These are phyloP conservation scores for Gastracanthus pulcherrimus DNA, from an alignment of 2,888 invertebrate genomes.

Conservation along the genomic window DNA sequence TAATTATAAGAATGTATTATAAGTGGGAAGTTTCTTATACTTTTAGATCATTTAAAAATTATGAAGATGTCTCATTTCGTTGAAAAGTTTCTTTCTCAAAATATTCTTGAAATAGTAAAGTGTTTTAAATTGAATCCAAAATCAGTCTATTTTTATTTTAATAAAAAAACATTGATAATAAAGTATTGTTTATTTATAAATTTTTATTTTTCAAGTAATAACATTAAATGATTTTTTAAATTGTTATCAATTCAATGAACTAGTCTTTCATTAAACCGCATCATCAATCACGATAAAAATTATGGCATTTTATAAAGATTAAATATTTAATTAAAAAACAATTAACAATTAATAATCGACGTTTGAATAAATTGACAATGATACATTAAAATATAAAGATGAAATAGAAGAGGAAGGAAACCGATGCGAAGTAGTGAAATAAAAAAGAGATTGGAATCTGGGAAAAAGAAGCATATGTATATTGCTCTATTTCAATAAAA, in stretches of 20 bases:
- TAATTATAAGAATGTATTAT: too few relatives aligned
- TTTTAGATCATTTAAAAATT: too few relatives aligned
- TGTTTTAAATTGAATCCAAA: neutral
- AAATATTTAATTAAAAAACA: neutral
- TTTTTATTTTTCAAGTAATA: neutral
- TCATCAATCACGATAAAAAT: neutral
- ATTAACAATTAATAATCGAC: neutral
- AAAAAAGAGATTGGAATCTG: neutral
- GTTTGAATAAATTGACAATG: neutral
- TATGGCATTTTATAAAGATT: too few relatives aligned
- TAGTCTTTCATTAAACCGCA: neutral
- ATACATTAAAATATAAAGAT: neutral
- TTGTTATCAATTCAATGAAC: neutral
- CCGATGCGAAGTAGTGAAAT: neutral
- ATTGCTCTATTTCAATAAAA: conserved; percentile 17
- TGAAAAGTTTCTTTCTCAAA: neutral
- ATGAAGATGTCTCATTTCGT: too few relatives aligned
- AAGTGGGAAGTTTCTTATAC: too few relatives aligned
- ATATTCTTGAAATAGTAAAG: neutral
- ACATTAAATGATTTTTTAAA: neutral
- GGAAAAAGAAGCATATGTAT: neutral
- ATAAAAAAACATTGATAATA: neutral
- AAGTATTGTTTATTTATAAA: neutral
- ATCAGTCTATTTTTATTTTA: too few relatives aligned
- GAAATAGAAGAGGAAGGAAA: neutral